Evolutionary conservation across 2,888 invertebrate genomes (phyloP).

Genomic region (Ophion ventricosus): DNA sequence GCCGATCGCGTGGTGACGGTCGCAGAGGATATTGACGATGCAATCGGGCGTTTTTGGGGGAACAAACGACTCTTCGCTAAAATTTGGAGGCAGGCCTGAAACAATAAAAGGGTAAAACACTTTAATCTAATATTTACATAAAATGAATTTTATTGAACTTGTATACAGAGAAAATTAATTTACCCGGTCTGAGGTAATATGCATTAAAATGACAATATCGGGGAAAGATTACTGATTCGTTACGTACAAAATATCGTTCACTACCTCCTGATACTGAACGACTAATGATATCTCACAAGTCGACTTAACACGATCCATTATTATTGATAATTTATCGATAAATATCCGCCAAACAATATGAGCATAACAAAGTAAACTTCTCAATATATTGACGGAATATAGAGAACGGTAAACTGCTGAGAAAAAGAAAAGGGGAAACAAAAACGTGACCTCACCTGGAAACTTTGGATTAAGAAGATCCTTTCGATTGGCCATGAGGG

Average conservation of each 20-base stretch:
- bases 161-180: slow-evolving; percentile 5
- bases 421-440: background rate
- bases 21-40: slow-evolving; percentile 92
- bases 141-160: background rate
- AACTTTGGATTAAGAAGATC: slow-evolving; percentile 95
- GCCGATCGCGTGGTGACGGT: slow-evolving; percentile 91
- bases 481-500: slow-evolving; percentile 90
- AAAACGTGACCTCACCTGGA: slow-evolving; percentile 85
- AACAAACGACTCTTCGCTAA: slow-evolving; percentile 85
- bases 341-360: no score
- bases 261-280: no score
- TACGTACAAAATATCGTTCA: no score
- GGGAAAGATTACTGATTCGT: no score
- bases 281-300: no score
- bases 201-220: background rate
- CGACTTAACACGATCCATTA: no score
- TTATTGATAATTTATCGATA: no score
- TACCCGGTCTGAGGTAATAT: background rate
- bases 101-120: background rate
- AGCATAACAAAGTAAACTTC: no score
- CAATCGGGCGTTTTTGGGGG: slow-evolving; percentile 90
- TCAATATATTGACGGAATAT: no score
- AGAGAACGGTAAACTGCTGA: background rate
- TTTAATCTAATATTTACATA: background rate
- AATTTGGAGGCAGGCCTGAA: slow-evolving; percentile 89